Evolutionary conservation across 2,888 invertebrate genomes (phyloP).

Genomic region (Leptinotarsa tumamoca): DNA sequence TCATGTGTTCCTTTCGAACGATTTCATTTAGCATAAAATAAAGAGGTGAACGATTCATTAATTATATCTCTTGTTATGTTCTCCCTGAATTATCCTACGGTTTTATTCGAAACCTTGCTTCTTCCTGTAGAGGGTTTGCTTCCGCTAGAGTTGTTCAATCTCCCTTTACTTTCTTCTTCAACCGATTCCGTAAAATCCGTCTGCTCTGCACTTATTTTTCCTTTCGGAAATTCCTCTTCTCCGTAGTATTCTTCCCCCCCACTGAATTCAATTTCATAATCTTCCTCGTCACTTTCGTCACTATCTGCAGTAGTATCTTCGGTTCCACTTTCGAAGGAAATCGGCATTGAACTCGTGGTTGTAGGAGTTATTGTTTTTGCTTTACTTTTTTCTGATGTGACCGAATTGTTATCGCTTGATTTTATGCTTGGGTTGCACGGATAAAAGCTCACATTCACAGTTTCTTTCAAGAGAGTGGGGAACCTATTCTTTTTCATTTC

Average conservation of each 20-base stretch:
- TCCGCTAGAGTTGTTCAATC: not conserved
- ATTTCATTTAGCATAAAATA: too few relatives aligned
- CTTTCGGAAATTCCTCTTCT: not conserved
- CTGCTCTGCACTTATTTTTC: slow-evolving; percentile 14
- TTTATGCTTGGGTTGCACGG: slow-evolving; percentile 35
- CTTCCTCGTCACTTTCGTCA: slow-evolving; percentile 29
- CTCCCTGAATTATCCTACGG: too few relatives aligned
- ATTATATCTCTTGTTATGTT: too few relatives aligned
- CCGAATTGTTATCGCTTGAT: slow-evolving; percentile 37
- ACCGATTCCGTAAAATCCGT: slow-evolving; percentile 21
- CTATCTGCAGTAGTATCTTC: slow-evolving; percentile 23
- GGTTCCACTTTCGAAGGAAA: slow-evolving; percentile 30
- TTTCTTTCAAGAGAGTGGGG: slow-evolving; percentile 37
- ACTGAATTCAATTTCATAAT: slow-evolving; percentile 31
- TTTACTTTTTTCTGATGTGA: slow-evolving; percentile 28
- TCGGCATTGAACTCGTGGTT: slow-evolving; percentile 20
- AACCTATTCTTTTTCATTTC: slow-evolving; percentile 25
- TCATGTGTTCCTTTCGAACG: too few relatives aligned
- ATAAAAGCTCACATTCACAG: slow-evolving; percentile 47
- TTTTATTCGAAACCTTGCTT: not conserved
- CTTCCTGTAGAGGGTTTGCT: not conserved
- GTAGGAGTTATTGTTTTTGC: slow-evolving; percentile 8
- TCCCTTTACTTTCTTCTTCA: slow-evolving; percentile 15
- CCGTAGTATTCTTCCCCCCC: slow-evolving; percentile 20
- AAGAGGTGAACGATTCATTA: too few relatives aligned